Evolutionary conservation across 2,113 vertebrate species (phyloP), one percentile per base, ranked within the genome.

Genomic region (Tautogolabrus adspersus): DNA sequence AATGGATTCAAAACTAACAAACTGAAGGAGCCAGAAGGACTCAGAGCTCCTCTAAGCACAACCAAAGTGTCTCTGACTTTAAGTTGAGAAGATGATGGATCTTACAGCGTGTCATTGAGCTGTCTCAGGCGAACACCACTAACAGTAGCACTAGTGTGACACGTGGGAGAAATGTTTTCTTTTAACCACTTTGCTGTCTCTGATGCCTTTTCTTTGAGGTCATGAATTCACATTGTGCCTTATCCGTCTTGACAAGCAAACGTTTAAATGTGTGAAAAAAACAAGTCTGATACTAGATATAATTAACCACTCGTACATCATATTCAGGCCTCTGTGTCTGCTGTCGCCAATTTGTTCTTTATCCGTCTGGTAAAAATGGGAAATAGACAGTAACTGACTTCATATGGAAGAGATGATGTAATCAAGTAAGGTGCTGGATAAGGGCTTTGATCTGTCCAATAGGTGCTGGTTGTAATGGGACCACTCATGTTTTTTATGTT

Each of bases 191-290:
- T 47, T 26, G 11, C 18, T 51, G 22, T 75, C 46, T 67, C 44
- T 18, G 19, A 57, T 66, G 75, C 79, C 58, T 68, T 56, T 19
- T 18, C 4, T 34, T 34, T 58, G 8, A 49, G 44, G 30, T 64
- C 40, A 15, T 76, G 0, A 34, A 73, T 64, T 67, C 82, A 86
- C 81, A 6, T 21, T 26, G 84, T 92, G 90, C 90, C 90, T 92
- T 90, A 73, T 72, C 47, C 38, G 60, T 11, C 42, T n/a, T 4
- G 34, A 38, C 8, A 3, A 66, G 34, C 10, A 49, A 51, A 26
- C 13, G 6, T 55, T 21, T 12, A 0, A 22, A 11, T 19, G 19
- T 15, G 51, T 2, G 64, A 23, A 10, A 12, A 52, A 13, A 44
- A 44, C 18, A 12, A 15, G 15, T 7, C 23, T 44, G 8, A 55